These are phyloP conservation scores for Euphydryas editha DNA, from an alignment of 2,888 invertebrate species.

Conservation along the genomic window DNA sequence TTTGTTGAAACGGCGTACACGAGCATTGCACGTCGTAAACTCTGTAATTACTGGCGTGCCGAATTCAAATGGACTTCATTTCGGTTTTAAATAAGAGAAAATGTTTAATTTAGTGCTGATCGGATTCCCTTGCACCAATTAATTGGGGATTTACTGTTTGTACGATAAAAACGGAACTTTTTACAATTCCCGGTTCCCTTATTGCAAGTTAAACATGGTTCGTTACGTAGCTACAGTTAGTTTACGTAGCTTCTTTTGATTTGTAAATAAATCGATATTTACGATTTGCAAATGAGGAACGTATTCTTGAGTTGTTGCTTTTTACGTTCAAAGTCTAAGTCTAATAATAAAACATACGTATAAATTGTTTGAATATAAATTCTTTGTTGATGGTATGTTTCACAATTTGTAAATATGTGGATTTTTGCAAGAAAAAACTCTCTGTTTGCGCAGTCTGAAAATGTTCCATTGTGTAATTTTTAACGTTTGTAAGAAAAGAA, in stretches of 20 bases:
- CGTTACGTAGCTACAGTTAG: conserved; percentile 23
- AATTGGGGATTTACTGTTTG: conserved; percentile 73
- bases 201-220: conserved; percentile 32
- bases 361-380: too few species aligned
- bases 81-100: conserved; percentile 82
- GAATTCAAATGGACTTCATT: conserved; percentile 81
- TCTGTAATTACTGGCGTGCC: conserved; percentile 77
- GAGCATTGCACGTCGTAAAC: conserved; percentile 79
- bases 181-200: conserved; percentile 22
- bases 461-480: conserved; percentile 14
- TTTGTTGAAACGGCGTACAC: conserved; percentile 64
- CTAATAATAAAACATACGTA: too few species aligned
- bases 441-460: background rate
- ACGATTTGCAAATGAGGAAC: background rate
- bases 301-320: background rate
- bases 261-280: conserved; percentile 7
- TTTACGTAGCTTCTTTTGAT: conserved; percentile 16
- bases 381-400: background rate
- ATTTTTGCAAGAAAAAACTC: background rate
- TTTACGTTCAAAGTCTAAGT: background rate
- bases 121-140: conserved; percentile 71
- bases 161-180: conserved; percentile 26
- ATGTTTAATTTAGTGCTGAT: conserved; percentile 80
- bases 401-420: conserved; percentile 5
- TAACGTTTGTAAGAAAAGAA: conserved; percentile 12